phyloP scores from a whole-genome alignment of 2,888 invertebrate genomes.

The Agonum fuliginosum region DNA sequence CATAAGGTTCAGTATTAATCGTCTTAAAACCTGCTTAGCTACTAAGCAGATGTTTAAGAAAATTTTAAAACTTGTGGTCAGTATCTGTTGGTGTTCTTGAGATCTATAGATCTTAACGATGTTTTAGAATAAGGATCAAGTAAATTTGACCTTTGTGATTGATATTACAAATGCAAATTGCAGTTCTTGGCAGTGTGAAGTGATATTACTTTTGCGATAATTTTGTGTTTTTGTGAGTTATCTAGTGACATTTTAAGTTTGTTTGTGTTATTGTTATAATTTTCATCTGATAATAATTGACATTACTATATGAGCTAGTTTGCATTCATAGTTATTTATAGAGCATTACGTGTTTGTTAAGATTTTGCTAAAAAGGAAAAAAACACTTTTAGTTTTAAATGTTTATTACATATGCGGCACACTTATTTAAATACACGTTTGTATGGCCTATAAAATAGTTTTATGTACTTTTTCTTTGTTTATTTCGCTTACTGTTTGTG shows the following conservation, averaged over 20 bases:
- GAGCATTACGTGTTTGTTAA: slow-evolving; percentile 14
- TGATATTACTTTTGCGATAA: too few relatives aligned
- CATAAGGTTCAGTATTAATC: slow-evolving; percentile 9
- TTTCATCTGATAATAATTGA: slow-evolving; percentile 13
- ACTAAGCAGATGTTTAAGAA: slow-evolving; percentile 7
- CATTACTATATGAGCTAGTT: neutral
- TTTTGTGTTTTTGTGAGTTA: neutral
- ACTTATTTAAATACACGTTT: too few relatives aligned
- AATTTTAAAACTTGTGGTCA: neutral
- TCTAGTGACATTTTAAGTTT: slow-evolving; percentile 8
- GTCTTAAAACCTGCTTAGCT: neutral
- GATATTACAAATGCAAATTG: neutral
- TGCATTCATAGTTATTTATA: slow-evolving; percentile 26
- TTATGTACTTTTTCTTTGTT: too few relatives aligned
- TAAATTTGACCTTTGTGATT: neutral
- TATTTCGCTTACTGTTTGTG: too few relatives aligned
- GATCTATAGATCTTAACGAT: neutral
- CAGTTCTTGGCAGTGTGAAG: too few relatives aligned
- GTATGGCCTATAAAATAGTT: too few relatives aligned
- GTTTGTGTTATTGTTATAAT: neutral
- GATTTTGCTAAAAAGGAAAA: slow-evolving; percentile 12
- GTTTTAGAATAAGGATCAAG: neutral
- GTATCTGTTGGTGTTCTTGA: too few relatives aligned
- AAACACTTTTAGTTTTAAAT: too few relatives aligned
- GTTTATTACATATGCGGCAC: too few relatives aligned